Conservation (phyloP, 2,797 vertebrate genomes). For the Gambelia wislizenii region DNA sequence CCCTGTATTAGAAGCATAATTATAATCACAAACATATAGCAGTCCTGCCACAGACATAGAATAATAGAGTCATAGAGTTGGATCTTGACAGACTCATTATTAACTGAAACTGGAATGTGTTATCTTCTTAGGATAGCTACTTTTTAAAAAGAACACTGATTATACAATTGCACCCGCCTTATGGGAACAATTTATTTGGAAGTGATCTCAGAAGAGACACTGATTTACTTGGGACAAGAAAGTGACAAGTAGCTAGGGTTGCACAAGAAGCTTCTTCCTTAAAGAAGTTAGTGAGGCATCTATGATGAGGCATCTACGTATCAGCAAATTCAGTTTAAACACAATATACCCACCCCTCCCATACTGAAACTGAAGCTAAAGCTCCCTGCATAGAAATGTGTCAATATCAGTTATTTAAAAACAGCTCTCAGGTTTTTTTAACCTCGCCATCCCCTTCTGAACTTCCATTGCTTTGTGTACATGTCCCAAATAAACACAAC, state of each 20-base stretch:
- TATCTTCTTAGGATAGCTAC: neutral
- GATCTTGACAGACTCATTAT: neutral
- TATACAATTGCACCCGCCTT: too few relatives aligned
- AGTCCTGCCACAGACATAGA: neutral
- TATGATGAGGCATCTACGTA: neutral
- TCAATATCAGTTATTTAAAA: neutral
- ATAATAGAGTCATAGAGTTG: too few relatives aligned
- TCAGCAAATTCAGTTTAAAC: neutral
- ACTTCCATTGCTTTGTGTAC: neutral
- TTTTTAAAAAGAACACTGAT: neutral
- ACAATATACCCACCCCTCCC: neutral
- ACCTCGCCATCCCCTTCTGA: neutral
- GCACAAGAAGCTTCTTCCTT: neutral
- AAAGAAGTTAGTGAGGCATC: neutral
- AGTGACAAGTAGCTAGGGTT: neutral
- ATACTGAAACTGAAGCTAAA: neutral
- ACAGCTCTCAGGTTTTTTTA: neutral
- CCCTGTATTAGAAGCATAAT: too few relatives aligned
- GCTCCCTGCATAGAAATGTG: neutral
- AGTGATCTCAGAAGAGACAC: neutral
- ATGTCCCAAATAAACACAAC: neutral
- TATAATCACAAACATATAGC: neutral
- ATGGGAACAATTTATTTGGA: neutral
- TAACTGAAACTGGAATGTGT: neutral
- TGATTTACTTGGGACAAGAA: too few relatives aligned